Evolutionary conservation across 2,113 vertebrate species (phyloP).

Genomic region (Strix uralensis): DNA sequence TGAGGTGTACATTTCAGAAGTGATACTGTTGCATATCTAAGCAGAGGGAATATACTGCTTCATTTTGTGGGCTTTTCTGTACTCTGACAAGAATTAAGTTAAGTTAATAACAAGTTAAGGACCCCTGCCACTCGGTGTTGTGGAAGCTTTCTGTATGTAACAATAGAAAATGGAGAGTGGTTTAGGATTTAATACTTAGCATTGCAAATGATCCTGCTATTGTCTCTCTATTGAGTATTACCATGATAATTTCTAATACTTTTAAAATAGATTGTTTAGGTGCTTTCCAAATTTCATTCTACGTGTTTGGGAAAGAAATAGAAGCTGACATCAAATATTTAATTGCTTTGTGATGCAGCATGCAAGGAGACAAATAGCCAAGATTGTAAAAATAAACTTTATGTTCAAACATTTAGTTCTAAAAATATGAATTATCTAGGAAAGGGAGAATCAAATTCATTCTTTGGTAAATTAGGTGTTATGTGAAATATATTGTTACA

Average conservation of each 20-base stretch:
- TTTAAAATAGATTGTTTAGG: not conserved
- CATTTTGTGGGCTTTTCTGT: not conserved
- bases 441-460: not conserved
- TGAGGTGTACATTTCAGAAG: not conserved
- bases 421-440: not conserved
- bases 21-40: not conserved
- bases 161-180: not conserved
- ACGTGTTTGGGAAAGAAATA: not conserved
- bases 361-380: not conserved
- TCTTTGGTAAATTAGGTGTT: not conserved
- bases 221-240: not conserved
- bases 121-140: not conserved
- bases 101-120: conserved; percentile 21
- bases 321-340: not conserved
- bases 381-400: not conserved
- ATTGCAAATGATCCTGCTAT: conserved; percentile 6
- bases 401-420: not conserved
- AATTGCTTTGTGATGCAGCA: not conserved
- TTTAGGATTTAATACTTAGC: not conserved
- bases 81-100: conserved; percentile 1
- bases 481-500: not conserved
- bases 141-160: not conserved
- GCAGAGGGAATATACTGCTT: not conserved
- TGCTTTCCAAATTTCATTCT: not conserved
- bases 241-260: not conserved